Base-by-base conservation (phyloP, 2,888 invertebrate genomes). In the Rapana venosa region DNA sequence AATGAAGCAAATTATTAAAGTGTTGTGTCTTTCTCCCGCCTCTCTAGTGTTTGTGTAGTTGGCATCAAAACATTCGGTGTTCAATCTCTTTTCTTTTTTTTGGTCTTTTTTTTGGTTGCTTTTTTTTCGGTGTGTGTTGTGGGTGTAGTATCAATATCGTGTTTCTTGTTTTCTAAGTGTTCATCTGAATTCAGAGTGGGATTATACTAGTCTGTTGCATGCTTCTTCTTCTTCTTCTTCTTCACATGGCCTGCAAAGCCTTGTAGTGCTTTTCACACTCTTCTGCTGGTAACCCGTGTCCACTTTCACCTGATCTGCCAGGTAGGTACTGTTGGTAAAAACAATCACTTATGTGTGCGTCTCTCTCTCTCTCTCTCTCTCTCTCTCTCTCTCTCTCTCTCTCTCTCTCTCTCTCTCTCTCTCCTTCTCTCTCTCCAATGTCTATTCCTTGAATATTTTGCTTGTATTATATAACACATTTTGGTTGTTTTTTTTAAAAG, bases 11-110 rank as follows among this genome's bases (percentile, higher is more conserved):
- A 58, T 85, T 35, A 58, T 85, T 35, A 66, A 86, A 66, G 61
- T 58, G 86, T 86, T 83, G 81, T 83, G 81, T 6, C 66, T 22
- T 86, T 61, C 26, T 35, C 13, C 66, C 47, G 35, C 66, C 66
- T 66, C 86, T 86, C 61, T 86, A 32, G 86, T 86, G 66, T 32
- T n/a, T 86, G 61, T 86, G 66, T 86, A 58, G 86, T 86, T 32
- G 26, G n/a, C 61, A 86, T 66, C 66, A 86, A n/a, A 47, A 15
- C 17, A 35, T 79, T 13, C 13, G 32, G 79, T 79, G 79, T 79
- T 26, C 32, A 79, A 32, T 32, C 17, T 79, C 32, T 32, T 83
- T 36, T 83, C 6, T 83, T 22, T 81, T 35, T 35, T 36, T 35
- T 5, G 35, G 35, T 32, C 20, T 1, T 4, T 4, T 83, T 26